phyloP scores from a whole-genome alignment of 2,888 invertebrate genomes.

The Mycogona germanica region DNA sequence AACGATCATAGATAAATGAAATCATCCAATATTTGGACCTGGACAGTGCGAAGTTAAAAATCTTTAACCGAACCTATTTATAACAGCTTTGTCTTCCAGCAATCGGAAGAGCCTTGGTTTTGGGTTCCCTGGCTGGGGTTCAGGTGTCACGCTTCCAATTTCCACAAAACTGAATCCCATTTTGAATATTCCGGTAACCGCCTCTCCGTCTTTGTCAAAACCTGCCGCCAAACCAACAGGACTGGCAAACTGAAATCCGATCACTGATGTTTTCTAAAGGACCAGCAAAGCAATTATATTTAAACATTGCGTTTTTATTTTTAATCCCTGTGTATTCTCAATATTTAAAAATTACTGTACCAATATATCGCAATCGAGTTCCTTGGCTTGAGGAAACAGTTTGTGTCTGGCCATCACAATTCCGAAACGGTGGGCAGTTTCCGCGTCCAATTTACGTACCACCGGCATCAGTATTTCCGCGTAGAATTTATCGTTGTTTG shows the following conservation, averaged over 20 bases:
- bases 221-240: constrained; percentile 98
- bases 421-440: constrained; percentile 68
- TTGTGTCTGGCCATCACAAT: constrained; percentile 62
- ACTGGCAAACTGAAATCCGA: constrained; percentile 60
- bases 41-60: no score
- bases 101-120: constrained; percentile 88
- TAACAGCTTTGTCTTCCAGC: constrained; percentile 69
- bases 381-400: constrained; percentile 48
- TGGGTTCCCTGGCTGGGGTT: constrained; percentile 84
- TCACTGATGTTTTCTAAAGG: constrained; percentile 53
- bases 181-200: constrained; percentile 61
- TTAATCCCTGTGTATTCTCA: background rate
- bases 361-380: constrained; percentile 18
- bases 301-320: background rate
- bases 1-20: no score
- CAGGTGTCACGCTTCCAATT: constrained; percentile 89
- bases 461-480: constrained; percentile 56
- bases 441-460: constrained; percentile 56
- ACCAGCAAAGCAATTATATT: constrained; percentile 16
- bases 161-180: constrained; percentile 93
- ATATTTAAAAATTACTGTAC: constrained; percentile 1
- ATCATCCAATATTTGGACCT: no score
- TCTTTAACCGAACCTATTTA: constrained; percentile 65
- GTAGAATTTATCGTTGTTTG: constrained; percentile 68
- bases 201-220: constrained; percentile 96